Percentiles rank a stretch among this genome's conserved stretches.
Evolutionary conservation across 2,113 vertebrate species (phyloP).

Genomic region (Eupsittula cactorum): DNA sequence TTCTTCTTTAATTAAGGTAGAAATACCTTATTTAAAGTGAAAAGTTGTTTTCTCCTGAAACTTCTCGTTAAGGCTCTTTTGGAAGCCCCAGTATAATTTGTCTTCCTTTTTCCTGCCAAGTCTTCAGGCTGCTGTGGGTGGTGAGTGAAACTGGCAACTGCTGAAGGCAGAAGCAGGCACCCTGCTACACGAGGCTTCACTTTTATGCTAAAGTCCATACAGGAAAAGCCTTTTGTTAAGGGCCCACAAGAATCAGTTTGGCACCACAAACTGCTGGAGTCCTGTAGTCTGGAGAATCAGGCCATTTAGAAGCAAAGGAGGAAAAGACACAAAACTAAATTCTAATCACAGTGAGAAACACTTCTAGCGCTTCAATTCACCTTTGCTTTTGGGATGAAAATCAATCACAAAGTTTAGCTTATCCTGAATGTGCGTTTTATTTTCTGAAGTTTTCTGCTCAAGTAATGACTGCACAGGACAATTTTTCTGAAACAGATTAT

Average conservation of each 20-base stretch:
- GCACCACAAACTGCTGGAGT: background rate
- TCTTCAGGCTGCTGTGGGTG: background rate
- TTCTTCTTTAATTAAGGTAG: background rate
- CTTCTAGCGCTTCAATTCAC: background rate
- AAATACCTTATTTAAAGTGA: background rate
- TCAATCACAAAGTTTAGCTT: background rate
- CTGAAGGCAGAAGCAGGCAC: background rate
- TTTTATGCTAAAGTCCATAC: background rate
- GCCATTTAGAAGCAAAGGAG: background rate
- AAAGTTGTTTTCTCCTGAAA: background rate
- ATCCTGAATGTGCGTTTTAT: background rate
- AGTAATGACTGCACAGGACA: background rate
- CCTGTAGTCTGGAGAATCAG: background rate
- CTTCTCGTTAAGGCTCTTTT: background rate
- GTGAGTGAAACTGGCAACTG: background rate
- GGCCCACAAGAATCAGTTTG: background rate
- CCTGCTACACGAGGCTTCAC: background rate
- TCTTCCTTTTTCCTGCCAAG: conserved; percentile 4
- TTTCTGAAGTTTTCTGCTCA: background rate
- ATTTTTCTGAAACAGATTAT: background rate
- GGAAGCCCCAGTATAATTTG: background rate
- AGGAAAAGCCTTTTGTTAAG: background rate
- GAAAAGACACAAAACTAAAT: background rate
- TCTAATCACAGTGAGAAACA: background rate
- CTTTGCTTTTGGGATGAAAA: background rate